phyloP scores from a whole-genome alignment of 2,113 vertebrate species.

The Malaclemys terrapin region DNA sequence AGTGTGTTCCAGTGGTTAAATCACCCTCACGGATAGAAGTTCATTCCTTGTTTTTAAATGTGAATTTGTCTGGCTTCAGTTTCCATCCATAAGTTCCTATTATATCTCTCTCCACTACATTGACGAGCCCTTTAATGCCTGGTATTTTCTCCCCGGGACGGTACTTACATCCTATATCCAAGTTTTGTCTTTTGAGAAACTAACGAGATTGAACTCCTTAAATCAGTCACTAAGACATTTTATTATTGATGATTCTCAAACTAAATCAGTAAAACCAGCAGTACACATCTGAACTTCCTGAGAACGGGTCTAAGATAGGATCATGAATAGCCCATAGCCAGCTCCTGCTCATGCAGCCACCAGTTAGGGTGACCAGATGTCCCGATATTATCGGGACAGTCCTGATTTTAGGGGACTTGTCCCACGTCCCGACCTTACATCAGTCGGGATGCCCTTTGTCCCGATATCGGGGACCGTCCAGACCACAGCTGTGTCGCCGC shows the following conservation, averaged over 20 bases:
- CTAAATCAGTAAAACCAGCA: accelerated
- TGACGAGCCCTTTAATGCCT: neutral
- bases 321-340: neutral
- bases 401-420: too few species aligned
- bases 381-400: too few species aligned
- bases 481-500: accelerated
- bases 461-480: too few species aligned
- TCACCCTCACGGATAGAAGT: neutral
- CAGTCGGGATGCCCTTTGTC: too few species aligned
- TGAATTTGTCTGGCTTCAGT: neutral
- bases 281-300: neutral
- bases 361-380: accelerated
- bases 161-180: neutral
- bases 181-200: neutral
- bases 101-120: neutral
- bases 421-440: too few species aligned
- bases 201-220: accelerated
- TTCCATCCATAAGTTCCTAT: neutral
- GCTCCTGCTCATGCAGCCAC: neutral
- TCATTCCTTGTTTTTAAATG: neutral
- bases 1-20: neutral
- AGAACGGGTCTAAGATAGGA: neutral
- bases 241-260: neutral
- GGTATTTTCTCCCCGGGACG: neutral
- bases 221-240: neutral